Evolutionary conservation across 2,797 vertebrate species (phyloP).

Genomic region (Halcyon chelicuti): DNA sequence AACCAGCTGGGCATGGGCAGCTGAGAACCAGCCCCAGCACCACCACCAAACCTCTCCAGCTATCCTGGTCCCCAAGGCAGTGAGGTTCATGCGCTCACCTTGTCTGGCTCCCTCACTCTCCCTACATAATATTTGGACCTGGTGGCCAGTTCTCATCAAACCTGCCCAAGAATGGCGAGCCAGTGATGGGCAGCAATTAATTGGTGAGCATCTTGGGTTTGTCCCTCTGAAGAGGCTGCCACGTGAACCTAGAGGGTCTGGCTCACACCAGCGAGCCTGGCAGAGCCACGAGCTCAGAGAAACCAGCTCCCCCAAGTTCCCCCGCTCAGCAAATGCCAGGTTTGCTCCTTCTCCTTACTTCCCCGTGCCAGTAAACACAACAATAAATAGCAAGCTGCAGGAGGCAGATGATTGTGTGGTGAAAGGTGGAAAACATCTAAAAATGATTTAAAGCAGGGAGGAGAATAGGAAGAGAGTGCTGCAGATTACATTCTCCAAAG

Average conservation of each 20-base stretch:
- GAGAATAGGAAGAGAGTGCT: constrained; percentile 16
- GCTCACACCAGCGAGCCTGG: not conserved
- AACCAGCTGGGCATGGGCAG: accelerated
- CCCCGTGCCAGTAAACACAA: constrained; percentile 37
- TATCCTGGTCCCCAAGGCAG: not conserved
- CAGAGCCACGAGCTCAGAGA: not conserved
- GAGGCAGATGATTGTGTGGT: constrained; percentile 53
- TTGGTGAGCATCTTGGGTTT: not conserved
- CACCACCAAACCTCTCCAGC: not conserved
- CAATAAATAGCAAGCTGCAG: constrained; percentile 62
- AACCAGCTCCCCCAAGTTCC: not conserved
- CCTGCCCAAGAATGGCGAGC: not conserved
- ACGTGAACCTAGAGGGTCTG: accelerated
- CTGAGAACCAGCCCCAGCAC: not conserved
- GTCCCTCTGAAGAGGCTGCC: not conserved
- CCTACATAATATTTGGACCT: not conserved
- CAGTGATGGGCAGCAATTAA: not conserved
- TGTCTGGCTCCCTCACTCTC: not conserved
- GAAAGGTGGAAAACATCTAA: constrained; percentile 62
- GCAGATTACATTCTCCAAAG: not conserved
- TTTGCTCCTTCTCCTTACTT: constrained; percentile 33
- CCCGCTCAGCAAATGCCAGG: not conserved
- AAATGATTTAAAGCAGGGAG: constrained; percentile 51
- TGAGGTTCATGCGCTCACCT: accelerated
- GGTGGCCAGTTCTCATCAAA: not conserved